Percentiles rank a stretch among this genome's conserved stretches.
Conservation (phyloP, 2,113 vertebrate genomes). For the Otocyon megalotis region DNA sequence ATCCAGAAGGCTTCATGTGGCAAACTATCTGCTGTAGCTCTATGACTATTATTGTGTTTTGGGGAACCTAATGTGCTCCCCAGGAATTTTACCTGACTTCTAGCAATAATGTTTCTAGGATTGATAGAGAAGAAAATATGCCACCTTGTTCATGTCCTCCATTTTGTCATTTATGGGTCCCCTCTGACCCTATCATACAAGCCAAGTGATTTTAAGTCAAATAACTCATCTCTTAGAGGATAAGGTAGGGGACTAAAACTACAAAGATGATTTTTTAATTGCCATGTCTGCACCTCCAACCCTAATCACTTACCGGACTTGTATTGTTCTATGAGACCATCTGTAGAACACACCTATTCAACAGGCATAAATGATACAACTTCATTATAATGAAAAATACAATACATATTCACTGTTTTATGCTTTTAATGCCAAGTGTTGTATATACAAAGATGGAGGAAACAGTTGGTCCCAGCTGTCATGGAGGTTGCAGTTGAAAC, state of each 20-base stretch:
- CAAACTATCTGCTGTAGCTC: slow-evolving; percentile 22
- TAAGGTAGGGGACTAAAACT: neutral
- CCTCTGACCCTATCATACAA: slow-evolving; percentile 14
- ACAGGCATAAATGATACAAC: neutral
- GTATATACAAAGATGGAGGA: neutral
- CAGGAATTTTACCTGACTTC: slow-evolving; percentile 50
- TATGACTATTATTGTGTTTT: slow-evolving; percentile 19
- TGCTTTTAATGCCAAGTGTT: neutral
- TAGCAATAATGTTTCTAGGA: neutral
- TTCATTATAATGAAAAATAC: neutral
- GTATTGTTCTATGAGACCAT: neutral
- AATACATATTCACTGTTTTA: slow-evolving; percentile 2
- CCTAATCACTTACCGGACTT: neutral
- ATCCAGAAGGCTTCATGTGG: neutral
- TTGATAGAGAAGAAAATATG: slow-evolving; percentile 26
- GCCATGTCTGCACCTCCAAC: neutral
- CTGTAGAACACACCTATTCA: neutral
- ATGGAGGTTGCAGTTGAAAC: neutral
- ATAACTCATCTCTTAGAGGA: slow-evolving; percentile 22
- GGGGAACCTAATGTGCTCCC: neutral
- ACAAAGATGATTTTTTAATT: neutral
- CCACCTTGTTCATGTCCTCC: neutral
- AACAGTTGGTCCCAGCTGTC: neutral
- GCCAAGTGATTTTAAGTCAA: neutral
- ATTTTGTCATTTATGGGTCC: slow-evolving; percentile 26